phyloP scores from a whole-genome alignment of 2,888 invertebrate genomes.

The Folsomia candida region DNA sequence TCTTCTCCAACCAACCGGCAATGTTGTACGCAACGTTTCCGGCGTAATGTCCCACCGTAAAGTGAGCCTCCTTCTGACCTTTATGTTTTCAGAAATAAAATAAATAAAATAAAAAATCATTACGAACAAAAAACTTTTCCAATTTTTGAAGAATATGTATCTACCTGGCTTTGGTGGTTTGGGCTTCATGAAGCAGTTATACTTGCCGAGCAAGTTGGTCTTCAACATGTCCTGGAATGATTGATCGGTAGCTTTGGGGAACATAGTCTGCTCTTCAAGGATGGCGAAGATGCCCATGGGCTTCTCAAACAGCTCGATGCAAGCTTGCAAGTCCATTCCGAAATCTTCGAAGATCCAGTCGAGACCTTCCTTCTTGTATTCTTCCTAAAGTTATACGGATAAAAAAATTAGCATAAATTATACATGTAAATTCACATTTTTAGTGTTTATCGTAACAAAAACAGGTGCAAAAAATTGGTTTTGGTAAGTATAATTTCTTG shows the following conservation, averaged over 20 bases:
- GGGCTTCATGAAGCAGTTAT: constrained; percentile 92
- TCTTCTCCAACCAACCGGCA: constrained; percentile 81
- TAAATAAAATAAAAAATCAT: too few relatives aligned
- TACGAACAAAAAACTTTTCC: too few relatives aligned
- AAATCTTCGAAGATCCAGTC: constrained; percentile 96
- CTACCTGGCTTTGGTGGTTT: constrained; percentile 97
- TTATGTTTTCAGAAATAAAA: too few relatives aligned
- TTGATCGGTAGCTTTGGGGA: constrained; percentile 98
- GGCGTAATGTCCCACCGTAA: constrained; percentile 61
- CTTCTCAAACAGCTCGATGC: constrained; percentile 94
- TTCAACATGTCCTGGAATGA: constrained; percentile 98
- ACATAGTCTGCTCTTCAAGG: constrained; percentile 94
- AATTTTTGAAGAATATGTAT: too few relatives aligned
- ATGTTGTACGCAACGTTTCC: constrained; percentile 91
- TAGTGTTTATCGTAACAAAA: too few relatives aligned
- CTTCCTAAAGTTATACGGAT: too few relatives aligned
- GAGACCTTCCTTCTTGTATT: constrained; percentile 91
- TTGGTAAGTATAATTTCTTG: too few relatives aligned
- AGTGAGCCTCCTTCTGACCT: constrained; percentile 59
- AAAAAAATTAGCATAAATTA: too few relatives aligned
- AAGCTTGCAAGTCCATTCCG: constrained; percentile 92
- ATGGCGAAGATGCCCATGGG: constrained; percentile 98
- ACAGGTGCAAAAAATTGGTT: too few relatives aligned
- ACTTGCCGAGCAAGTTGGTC: constrained; percentile 98
- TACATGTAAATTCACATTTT: too few relatives aligned